Evolutionary conservation across 92 coral and sea anemone genomes (phyloP).

Genomic region (Scolanthus callimorphus): DNA sequence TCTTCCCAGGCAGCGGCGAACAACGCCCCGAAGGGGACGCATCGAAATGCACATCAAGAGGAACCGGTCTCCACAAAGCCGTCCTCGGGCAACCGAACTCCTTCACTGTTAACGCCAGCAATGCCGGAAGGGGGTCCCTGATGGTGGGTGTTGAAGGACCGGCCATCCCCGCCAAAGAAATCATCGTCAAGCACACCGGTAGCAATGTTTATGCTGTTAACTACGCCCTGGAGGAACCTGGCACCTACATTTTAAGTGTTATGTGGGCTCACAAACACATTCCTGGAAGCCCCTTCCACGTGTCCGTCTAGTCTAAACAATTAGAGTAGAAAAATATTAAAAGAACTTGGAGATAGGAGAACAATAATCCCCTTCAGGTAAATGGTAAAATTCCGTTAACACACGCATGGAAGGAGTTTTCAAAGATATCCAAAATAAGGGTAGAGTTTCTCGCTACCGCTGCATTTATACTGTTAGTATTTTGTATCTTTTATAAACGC

Average conservation of each 20-base stretch:
- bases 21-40: conserved; percentile 80
- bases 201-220: conserved; percentile 93
- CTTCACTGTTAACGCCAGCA: conserved; percentile 97
- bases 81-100: conserved; percentile 94
- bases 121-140: conserved; percentile 97
- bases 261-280: conserved; percentile 99
- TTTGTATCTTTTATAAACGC: neutral
- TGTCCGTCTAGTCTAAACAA: conserved; percentile 56
- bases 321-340: neutral
- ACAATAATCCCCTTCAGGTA: neutral
- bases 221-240: conserved; percentile 96
- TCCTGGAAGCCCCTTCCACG: conserved; percentile 99
- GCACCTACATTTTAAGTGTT: conserved; percentile 87
- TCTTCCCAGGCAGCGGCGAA: conserved; percentile 61
- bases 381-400: neutral
- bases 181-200: conserved; percentile 92
- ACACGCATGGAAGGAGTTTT: neutral
- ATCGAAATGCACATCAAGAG: conserved; percentile 88
- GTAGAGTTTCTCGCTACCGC: neutral
- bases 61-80: conserved; percentile 91
- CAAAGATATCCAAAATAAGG: neutral
- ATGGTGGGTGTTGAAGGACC: conserved; percentile 99
- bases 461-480: neutral
- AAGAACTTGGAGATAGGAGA: neutral
- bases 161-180: conserved; percentile 96